Evolutionary conservation across 2,113 vertebrate species (phyloP).

Genomic region (Mormoops blainvillei): DNA sequence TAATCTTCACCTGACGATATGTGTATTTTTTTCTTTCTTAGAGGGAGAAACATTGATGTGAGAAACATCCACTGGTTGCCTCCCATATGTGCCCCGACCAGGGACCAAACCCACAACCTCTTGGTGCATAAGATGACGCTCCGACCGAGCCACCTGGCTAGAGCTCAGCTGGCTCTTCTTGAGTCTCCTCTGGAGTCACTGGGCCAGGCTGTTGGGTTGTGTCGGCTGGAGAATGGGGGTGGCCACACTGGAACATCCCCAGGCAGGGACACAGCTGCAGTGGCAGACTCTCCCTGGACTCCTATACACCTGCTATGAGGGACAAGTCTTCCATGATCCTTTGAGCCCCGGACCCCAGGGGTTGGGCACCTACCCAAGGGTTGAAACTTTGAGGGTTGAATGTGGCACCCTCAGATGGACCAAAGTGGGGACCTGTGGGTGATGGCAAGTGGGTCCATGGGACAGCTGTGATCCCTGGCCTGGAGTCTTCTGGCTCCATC

Average conservation of each 20-base stretch:
- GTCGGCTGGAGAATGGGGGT: not conserved
- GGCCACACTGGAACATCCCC: not conserved
- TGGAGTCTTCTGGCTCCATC: not conserved
- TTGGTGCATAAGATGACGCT: no score
- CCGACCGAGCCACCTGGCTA: no score
- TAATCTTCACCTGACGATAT: no score
- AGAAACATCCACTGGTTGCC: no score
- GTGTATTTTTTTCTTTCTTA: no score
- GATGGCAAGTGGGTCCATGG: accelerated
- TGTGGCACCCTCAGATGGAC: not conserved
- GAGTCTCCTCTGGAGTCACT: not conserved
- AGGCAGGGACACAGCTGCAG: accelerated
- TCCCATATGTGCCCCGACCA: no score
- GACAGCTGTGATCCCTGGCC: not conserved
- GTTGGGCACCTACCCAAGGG: not conserved
- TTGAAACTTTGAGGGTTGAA: not conserved
- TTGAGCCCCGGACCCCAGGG: accelerated
- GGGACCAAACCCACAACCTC: no score
- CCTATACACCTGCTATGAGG: not conserved
- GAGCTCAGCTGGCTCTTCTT: accelerated
- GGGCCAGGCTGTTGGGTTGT: not conserved
- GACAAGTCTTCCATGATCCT: not conserved
- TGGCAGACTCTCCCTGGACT: not conserved
- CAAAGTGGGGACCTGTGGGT: not conserved
- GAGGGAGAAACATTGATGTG: no score